Conservation (phyloP, 2,797 vertebrate genomes). For the Pseudotriccus pelzelni region DNA sequence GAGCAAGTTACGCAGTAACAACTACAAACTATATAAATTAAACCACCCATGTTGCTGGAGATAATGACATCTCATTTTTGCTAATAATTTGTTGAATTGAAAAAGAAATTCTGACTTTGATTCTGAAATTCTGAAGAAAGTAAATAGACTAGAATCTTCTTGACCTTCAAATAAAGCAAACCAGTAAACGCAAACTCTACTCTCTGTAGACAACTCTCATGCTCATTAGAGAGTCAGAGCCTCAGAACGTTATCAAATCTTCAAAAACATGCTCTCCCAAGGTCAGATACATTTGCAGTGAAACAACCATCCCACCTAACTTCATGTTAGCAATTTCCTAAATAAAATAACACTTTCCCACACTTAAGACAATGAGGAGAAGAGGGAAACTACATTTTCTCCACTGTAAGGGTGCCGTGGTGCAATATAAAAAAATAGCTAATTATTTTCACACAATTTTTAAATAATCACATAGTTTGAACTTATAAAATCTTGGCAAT, state of each 20-base stretch:
- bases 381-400: background rate
- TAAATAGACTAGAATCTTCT: background rate
- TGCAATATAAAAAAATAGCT: background rate
- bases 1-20: background rate
- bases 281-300: background rate
- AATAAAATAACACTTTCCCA: background rate
- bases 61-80: slow-evolving; percentile 4
- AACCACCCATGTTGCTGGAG: background rate
- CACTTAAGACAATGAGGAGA: background rate
- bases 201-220: background rate
- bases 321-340: background rate
- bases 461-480: background rate
- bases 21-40: background rate
- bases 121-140: background rate
- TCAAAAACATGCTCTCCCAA: background rate
- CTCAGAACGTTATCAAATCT: background rate
- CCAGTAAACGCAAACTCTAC: background rate
- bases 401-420: background rate
- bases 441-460: background rate
- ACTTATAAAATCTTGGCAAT: background rate
- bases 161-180: background rate
- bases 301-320: background rate
- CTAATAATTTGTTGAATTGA: background rate
- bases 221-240: background rate
- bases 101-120: background rate